Evolutionary conservation across 2,113 vertebrate genomes (phyloP).

Genomic region (Nesogale talazaci): DNA sequence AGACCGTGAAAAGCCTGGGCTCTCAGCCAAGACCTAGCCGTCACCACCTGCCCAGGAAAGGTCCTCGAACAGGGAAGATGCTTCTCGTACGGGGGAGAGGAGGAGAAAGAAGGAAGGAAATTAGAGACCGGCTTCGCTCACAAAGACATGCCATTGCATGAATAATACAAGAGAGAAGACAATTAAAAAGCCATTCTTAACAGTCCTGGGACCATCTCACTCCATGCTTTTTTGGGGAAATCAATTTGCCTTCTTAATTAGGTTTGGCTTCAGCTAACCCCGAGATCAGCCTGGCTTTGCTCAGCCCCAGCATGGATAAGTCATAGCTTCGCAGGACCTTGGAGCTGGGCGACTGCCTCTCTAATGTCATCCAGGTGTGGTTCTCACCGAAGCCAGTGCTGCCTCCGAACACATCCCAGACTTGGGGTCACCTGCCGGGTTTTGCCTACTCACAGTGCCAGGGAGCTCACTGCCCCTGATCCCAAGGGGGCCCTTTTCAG

Average conservation of each 20-base stretch:
- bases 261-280: slow-evolving; percentile 72
- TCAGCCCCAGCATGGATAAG: slow-evolving; percentile 57
- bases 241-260: slow-evolving; percentile 83
- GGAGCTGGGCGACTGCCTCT: not conserved
- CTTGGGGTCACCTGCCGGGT: not conserved
- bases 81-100: not conserved
- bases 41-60: not conserved
- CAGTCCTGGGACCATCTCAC: slow-evolving; percentile 75
- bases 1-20: not conserved
- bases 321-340: slow-evolving; percentile 35
- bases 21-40: not conserved
- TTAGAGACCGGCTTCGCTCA: slow-evolving; percentile 32
- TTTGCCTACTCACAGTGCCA: not conserved
- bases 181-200: slow-evolving; percentile 75
- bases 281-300: slow-evolving; percentile 56
- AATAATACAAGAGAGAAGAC: slow-evolving; percentile 79
- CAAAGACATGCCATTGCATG: slow-evolving; percentile 67
- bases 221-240: slow-evolving; percentile 80
- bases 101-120: not conserved
- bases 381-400: not conserved
- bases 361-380: not conserved
- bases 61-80: not conserved
- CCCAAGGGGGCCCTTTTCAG: not conserved
- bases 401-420: not conserved
- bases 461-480: not conserved